These are phyloP conservation scores for Tipula vernalis DNA, from an alignment of 2,888 invertebrate species.

Conservation along the genomic window DNA sequence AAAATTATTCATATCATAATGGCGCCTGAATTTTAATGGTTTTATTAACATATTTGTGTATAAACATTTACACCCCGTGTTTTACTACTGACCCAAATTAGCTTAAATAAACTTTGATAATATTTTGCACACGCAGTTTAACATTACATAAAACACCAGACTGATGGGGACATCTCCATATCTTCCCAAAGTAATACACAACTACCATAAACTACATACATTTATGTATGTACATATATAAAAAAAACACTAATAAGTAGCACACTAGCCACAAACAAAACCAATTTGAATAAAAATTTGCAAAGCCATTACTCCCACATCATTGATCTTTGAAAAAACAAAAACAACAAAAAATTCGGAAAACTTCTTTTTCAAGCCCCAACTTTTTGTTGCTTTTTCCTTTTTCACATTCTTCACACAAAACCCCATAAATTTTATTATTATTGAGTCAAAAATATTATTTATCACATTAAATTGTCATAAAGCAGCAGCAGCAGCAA, in stretches of 20 bases:
- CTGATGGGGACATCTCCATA: not conserved
- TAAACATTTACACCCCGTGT: too few species aligned
- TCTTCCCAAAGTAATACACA: not conserved
- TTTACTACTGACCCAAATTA: not conserved
- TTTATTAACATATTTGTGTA: too few species aligned
- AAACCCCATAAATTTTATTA: not conserved
- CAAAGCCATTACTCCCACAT: not conserved
- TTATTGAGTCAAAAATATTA: not conserved
- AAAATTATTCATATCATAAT: not conserved
- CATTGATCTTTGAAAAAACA: not conserved
- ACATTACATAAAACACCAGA: not conserved
- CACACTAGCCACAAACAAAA: not conserved
- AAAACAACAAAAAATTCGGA: not conserved
- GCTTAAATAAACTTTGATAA: not conserved
- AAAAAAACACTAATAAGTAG: not conserved
- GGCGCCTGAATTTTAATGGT: not conserved
- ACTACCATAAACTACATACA: not conserved
- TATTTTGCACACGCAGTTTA: not conserved
- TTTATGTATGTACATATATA: not conserved
- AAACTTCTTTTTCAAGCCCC: not conserved
- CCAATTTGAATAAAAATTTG: not conserved
- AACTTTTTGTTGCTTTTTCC: not conserved
- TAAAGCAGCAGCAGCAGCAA: not conserved
- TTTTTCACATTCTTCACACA: not conserved
- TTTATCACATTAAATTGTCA: slow-evolving; percentile 4